Base-by-base conservation (phyloP, 2,113 vertebrate species). In the Ailurus styani region DNA sequence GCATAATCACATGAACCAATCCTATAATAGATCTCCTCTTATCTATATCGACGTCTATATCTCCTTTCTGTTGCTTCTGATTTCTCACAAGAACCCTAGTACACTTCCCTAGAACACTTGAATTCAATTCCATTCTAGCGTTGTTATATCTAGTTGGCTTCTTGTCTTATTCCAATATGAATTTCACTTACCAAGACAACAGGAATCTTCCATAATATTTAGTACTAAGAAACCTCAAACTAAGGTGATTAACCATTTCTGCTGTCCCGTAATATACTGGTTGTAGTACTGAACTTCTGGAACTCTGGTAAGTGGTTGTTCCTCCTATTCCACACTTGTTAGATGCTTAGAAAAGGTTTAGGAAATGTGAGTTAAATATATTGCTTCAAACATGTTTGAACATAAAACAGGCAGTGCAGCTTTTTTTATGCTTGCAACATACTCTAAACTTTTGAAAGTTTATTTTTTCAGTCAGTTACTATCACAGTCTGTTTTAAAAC, bases 381-480 rank as follows among this genome's bases (percentile, higher is more conserved):
- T 86, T 29, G 1, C 15, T 88, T 64, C 42, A 62, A 83, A 64
- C 50, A 70, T 83, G 29, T 70, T 93, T 86, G 8, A 62, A 70
- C 9, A 82, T 70, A 73, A 82, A 95, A 73, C 20, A 45, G 45
- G 3, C 29, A 75, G 68, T 86, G 5, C 15, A 64, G n/a, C 5
- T 47, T 4, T 27, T 54, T 88, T 84, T 64, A 73, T 77, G 0
- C 62, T 87, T 73, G 14, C 29, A 95, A 50, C 29, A 55, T 89
- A 37, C 54, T 84, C 60, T 62, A 94, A 94, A 66, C 25, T 79
- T 97, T 95, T 73, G 90, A 45, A 52, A 82, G 52, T 86, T 91
- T 42, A 60, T 86, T 90, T 95, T 93, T 64, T 47, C 27, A 72
- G 54, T 25, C 7, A 83, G 17, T 97, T 92, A 21, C 14, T 90